A percentile compares a stretch with the other conserved stretches of the same genome.
These are phyloP conservation scores for Drosophila yooni DNA, from an alignment of 2,888 invertebrate genomes.

Conservation along the genomic window DNA sequence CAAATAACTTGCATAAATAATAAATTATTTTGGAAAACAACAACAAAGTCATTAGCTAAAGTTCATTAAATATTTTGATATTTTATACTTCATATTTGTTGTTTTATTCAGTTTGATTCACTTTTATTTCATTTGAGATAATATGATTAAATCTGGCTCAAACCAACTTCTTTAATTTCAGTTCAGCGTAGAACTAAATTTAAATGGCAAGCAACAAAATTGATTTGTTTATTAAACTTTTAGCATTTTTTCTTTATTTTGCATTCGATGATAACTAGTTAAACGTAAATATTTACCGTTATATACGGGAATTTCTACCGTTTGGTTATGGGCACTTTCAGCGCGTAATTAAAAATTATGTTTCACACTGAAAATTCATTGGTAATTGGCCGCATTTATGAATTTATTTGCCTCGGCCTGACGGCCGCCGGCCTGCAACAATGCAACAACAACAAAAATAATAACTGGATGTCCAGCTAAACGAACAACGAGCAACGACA, in stretches of 20 bases:
- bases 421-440: constrained; percentile 1
- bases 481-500: constrained; percentile 23
- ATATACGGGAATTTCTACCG: neutral
- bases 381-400: constrained; percentile 43
- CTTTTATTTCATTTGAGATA: neutral
- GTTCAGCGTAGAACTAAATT: neutral
- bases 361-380: constrained; percentile 49
- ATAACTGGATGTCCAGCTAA: constrained; percentile 18
- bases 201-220: too few relatives aligned
- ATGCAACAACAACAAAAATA: constrained; percentile 19
- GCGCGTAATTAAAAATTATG: constrained; percentile 67
- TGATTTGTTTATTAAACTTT: neutral
- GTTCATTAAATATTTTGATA: neutral
- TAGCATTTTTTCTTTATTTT: neutral
- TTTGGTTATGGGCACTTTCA: neutral
- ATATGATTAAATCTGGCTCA: neutral
- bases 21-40: neutral
- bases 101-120: neutral
- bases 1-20: constrained; percentile 11
- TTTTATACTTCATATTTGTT: neutral
- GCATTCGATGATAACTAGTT: neutral
- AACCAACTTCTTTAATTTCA: neutral
- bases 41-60: neutral
- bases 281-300: neutral
- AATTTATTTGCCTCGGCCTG: constrained; percentile 60